Base-by-base conservation (phyloP, 2,888 invertebrate species). In the Mylabris sibirica region DNA sequence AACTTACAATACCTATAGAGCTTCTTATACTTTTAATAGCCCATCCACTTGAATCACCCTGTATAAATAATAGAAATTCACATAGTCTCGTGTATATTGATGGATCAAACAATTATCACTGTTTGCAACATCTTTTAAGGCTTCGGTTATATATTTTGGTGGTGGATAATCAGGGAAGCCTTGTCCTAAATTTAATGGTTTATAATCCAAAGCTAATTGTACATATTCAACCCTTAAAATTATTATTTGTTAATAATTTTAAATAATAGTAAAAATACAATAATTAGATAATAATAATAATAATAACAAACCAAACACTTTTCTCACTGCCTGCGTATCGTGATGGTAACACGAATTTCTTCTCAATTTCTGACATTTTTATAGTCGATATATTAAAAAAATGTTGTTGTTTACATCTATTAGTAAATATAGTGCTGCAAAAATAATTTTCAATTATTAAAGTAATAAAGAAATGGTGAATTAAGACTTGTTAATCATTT, bases 181-280 rank as follows among this genome's bases (percentile, higher is more conserved):
- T 87, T 97, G 97, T 0, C 98, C 98, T 24, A 99, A 88, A 85
- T 98, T 98, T 41, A 97, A 85, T 0, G 98, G 96, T 77, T 97
- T 95, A 81, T 94, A 89, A 73, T 97, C 91, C 60, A 90, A 83
- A 1, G 94, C 94, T 65, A 98, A 83, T 73, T 92, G 90, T 69
- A 93, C 94, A 82, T 97, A 97, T 84, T 98, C 97, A 62, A 96
- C 95, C 98, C 97, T 97, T n/a, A n/a, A n/a, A n/a, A n/a, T n/a
- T n/a, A n/a, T n/a, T n/a, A n/a, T n/a, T n/a, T n/a, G n/a, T n/a
- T n/a, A n/a, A n/a, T n/a, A n/a, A n/a, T n/a, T n/a, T n/a, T n/a
- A n/a, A n/a, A n/a, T n/a, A n/a, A n/a, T n/a, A n/a, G n/a, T n/a
- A n/a, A n/a, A n/a, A n/a, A n/a, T n/a, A n/a, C n/a, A n/a, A n/a